Conservation (phyloP, 2,888 invertebrate genomes). For the Plagodis pulveraria region DNA sequence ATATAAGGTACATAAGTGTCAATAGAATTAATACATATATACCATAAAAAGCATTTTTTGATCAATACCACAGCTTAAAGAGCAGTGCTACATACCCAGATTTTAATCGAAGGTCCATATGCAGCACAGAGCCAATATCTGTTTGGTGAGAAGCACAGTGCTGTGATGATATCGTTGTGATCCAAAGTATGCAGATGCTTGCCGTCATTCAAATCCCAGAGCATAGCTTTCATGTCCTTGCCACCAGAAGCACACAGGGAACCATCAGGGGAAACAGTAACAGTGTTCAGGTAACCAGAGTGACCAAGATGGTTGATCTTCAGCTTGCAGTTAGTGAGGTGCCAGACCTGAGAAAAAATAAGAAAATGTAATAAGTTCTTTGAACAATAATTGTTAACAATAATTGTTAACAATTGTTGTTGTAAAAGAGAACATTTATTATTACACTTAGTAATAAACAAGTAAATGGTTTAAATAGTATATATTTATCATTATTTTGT, state of each 20-base stretch:
- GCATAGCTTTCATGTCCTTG: slow-evolving; percentile 99
- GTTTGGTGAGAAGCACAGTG: slow-evolving; percentile 99
- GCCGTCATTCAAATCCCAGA: slow-evolving; percentile 99
- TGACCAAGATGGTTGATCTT: slow-evolving; percentile 99
- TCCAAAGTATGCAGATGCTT: slow-evolving; percentile 99
- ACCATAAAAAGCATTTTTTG: too few species aligned
- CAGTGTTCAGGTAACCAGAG: slow-evolving; percentile 98
- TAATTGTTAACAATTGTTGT: too few species aligned
- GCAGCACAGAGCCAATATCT: slow-evolving; percentile 99
- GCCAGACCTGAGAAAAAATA: slow-evolving; percentile 91
- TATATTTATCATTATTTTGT: too few species aligned
- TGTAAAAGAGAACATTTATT: too few species aligned
- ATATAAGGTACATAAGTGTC: too few species aligned
- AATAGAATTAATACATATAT: too few species aligned
- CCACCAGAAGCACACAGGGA: slow-evolving; percentile 99
- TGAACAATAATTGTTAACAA: too few species aligned
- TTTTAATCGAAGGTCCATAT: slow-evolving; percentile 98
- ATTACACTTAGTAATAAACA: too few species aligned
- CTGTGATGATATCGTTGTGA: slow-evolving; percentile 99
- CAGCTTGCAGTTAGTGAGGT: slow-evolving; percentile 98
- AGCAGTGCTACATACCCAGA: slow-evolving; percentile 89
- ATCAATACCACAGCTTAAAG: too few species aligned
- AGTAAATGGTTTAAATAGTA: too few species aligned
- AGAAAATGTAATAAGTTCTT: not conserved
- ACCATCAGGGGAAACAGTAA: slow-evolving; percentile 99